Base-by-base conservation (phyloP, 2,113 vertebrate genomes). In the Zosterops hypoxanthus region DNA sequence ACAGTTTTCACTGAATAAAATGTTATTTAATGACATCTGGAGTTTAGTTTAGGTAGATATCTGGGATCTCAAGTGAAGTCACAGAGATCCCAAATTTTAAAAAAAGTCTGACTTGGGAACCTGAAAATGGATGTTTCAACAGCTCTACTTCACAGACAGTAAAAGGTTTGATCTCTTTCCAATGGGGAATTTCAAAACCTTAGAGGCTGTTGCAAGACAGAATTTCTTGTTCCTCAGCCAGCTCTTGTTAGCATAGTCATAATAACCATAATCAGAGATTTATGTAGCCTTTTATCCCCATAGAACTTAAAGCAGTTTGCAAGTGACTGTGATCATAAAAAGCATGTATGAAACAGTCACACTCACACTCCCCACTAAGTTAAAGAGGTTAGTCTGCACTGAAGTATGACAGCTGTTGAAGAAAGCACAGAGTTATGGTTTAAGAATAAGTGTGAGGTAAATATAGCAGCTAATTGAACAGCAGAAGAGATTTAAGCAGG, bases 261-360 rank as follows among this genome's bases (percentile, higher is more conserved):
- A 92, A 96, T 84, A 95, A 84, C 49, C 69, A 92, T 87, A 94
- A 91, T 77, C 72, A 66, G 80, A 96, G 91, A 94, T 92, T 93
- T 84, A 91, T 87, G 57, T 28, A 71, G 56, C 34, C 78, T 96
- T 88, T 81, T 71, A 91, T 84, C 60, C 78, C 39, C 22, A 31
- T 9, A 78, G 84, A 89, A 91, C 56, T 75, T 68, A 71, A 64
- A 75, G 53, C 25, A 66, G 18, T 78, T 84, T 94, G 52, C 64
- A 78, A 91, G 65, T n/a, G 69, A 73, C 12, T 78, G 29, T 33
- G 56, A 82, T 84, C 73, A 64, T 56, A 73, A 92, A 94, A 91
- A 71, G 9, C 61, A 75, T 0, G 3, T 53, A 81, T 44, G 47
- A 83, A 86, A 53, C 63, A 88, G 64, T 39, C 39, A 11, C 13